These are phyloP conservation scores for Callimorpha dominula DNA, from an alignment of 2,888 invertebrate genomes.

Conservation along the genomic window DNA sequence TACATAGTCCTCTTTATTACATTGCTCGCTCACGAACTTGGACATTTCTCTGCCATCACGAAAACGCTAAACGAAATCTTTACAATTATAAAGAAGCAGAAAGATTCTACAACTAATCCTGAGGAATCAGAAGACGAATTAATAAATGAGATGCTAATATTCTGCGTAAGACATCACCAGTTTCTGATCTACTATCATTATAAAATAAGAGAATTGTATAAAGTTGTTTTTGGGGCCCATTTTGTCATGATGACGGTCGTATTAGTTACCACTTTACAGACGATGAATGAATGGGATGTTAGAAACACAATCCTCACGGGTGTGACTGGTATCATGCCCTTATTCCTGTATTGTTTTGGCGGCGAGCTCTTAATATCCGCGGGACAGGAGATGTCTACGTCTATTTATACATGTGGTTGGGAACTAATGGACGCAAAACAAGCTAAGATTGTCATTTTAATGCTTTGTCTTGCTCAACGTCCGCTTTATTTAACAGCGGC, in stretches of 20 bases:
- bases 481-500: conserved; percentile 66
- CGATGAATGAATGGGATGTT: conserved; percentile 66
- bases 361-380: conserved; percentile 68
- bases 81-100: conserved; percentile 34
- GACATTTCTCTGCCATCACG: conserved; percentile 67
- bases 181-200: conserved; percentile 62
- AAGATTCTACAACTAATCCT: conserved; percentile 14
- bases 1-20: conserved; percentile 69
- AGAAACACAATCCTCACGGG: conserved; percentile 67
- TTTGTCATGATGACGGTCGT: conserved; percentile 70
- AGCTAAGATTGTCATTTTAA: conserved; percentile 57
- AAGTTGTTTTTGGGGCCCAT: conserved; percentile 65
- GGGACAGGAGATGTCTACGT: conserved; percentile 56
- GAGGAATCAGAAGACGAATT: conserved; percentile 27
- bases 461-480: conserved; percentile 62
- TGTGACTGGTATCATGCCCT: conserved; percentile 64
- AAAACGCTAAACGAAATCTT: conserved; percentile 60
- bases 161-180: conserved; percentile 69
- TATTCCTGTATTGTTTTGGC: conserved; percentile 72
- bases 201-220: conserved; percentile 61
- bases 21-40: conserved; percentile 65
- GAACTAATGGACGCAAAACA: conserved; percentile 64
- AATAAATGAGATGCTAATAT: conserved; percentile 57
- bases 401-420: conserved; percentile 68
- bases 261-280: conserved; percentile 69